These are phyloP conservation scores for Microcebus tavaratra DNA, from an alignment of 2,113 vertebrate species.

Conservation along the genomic window DNA sequence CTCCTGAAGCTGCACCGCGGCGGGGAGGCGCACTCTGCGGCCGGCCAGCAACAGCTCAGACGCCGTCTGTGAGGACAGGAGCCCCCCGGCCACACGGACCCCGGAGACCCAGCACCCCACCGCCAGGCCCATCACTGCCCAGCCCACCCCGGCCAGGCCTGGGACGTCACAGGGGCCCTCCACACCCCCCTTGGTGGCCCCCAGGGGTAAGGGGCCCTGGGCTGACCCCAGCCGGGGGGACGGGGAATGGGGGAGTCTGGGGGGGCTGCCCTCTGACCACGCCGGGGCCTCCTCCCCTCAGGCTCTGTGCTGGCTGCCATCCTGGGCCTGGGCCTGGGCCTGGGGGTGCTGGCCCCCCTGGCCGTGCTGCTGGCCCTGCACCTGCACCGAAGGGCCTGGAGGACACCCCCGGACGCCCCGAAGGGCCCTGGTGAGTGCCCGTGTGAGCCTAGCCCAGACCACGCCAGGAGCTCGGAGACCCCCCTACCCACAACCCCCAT, in stretches of 20 bases:
- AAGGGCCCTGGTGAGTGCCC: conserved; percentile 52
- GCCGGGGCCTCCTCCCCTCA: background rate
- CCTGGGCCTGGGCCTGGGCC: conserved; percentile 47
- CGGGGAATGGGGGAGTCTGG: fast-evolving
- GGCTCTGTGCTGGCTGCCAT: background rate
- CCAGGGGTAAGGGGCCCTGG: conserved; percentile 22
- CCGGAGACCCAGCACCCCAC: background rate
- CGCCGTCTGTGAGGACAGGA: conserved; percentile 71
- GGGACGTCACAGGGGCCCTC: background rate
- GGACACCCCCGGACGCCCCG: background rate
- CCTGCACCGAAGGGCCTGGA: conserved; percentile 61
- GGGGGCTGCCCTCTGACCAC: background rate
- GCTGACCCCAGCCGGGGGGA: background rate
- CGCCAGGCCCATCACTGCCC: background rate
- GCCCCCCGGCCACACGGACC: fast-evolving
- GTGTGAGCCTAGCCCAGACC: no score
- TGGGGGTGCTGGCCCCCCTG: conserved; percentile 23
- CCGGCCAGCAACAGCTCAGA: conserved; percentile 61
- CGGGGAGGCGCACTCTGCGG: conserved; percentile 45
- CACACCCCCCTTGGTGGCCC: background rate
- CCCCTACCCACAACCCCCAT: no score
- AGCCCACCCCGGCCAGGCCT: background rate
- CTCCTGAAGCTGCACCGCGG: conserved; percentile 71
- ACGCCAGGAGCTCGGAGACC: fast-evolving
- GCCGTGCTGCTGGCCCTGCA: conserved; percentile 47